These are phyloP conservation scores for Bombus terrestris DNA, from an alignment of 1,140 invertebrate species.

Conservation along the genomic window DNA sequence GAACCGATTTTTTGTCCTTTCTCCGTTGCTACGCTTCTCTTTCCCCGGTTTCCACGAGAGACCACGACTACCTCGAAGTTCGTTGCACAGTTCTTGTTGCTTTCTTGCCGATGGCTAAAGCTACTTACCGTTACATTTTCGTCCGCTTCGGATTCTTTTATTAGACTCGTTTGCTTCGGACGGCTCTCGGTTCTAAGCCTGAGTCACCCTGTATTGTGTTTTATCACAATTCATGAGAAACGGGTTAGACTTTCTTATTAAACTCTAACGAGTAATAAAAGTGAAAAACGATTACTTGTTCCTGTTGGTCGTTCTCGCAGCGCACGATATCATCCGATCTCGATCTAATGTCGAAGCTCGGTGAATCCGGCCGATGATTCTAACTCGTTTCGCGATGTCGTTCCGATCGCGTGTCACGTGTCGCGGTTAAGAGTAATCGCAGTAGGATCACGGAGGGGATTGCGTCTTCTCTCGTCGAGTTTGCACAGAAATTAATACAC, in stretches of 20 bases:
- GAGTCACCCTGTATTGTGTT: too few species aligned
- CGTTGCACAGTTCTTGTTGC: background rate
- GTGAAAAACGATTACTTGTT: background rate
- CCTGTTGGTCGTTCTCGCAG: background rate
- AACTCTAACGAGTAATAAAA: background rate
- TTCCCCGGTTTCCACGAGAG: background rate
- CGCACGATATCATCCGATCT: background rate
- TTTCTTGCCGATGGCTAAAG: background rate
- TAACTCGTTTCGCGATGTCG: background rate
- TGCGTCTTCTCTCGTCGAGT: background rate
- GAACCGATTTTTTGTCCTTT: background rate
- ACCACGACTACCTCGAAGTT: background rate
- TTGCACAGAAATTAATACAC: constrained; percentile 16
- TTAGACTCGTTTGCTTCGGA: too few species aligned
- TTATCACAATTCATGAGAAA: background rate
- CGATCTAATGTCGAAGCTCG: background rate
- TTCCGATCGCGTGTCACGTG: constrained; percentile 2
- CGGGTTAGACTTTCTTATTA: background rate
- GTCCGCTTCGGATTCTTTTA: background rate
- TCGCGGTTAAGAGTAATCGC: constrained; percentile 28
- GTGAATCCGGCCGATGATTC: background rate
- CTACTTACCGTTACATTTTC: background rate
- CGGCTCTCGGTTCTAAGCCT: background rate
- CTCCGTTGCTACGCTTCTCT: background rate
- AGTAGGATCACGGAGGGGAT: too few species aligned